Evolutionary conservation across 2,113 vertebrate species (phyloP).

Genomic region (Podocnemis expansa): DNA sequence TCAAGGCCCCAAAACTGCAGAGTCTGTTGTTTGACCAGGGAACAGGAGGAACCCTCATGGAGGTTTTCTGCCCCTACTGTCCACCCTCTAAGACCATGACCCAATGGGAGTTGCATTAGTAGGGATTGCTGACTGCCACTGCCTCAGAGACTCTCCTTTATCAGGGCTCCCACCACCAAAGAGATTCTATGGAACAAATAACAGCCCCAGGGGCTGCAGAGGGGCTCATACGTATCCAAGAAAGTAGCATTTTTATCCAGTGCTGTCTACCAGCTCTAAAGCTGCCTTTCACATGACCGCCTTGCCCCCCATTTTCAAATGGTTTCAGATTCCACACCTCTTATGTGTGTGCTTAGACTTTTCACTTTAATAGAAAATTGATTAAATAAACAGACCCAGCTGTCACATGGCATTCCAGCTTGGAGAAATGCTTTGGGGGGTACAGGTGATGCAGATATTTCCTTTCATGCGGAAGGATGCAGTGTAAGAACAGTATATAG

Average conservation of each 20-base stretch:
- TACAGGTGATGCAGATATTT: too few species aligned
- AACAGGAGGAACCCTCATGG: not conserved
- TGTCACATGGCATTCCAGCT: not conserved
- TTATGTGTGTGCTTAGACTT: not conserved
- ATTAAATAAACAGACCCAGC: not conserved
- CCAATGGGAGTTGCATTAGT: not conserved
- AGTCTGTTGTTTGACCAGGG: not conserved
- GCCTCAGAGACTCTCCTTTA: not conserved
- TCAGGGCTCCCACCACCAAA: not conserved
- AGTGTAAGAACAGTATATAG: too few species aligned
- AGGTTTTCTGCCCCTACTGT: not conserved
- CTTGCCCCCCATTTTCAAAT: not conserved
- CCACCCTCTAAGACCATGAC: not conserved
- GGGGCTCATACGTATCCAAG: not conserved
- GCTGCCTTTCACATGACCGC: slow-evolving; percentile 15
- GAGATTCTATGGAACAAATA: not conserved
- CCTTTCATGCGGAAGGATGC: too few species aligned
- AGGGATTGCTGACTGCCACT: not conserved
- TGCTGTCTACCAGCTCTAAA: not conserved
- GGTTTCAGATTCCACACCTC: not conserved
- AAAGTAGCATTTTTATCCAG: not conserved
- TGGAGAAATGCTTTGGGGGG: not conserved
- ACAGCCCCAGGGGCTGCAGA: not conserved
- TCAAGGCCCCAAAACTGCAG: not conserved
- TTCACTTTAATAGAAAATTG: not conserved